Evolutionary conservation across 2,888 invertebrate species (phyloP).

Genomic region (Rhagonycha lutea): DNA sequence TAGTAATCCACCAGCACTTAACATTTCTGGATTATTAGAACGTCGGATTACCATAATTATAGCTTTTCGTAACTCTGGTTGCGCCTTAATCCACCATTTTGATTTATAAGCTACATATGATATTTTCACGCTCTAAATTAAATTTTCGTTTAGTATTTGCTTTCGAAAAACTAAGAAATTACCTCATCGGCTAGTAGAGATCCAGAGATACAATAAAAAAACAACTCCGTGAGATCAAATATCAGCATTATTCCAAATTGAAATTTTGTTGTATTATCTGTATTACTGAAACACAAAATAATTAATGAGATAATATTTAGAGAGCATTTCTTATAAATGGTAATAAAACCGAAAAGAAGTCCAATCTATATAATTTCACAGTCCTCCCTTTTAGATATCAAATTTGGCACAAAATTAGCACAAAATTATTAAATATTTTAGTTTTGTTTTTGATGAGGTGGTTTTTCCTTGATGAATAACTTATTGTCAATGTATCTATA

Average conservation of each 20-base stretch:
- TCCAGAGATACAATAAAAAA: background rate
- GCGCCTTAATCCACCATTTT: background rate
- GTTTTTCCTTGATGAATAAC: no score
- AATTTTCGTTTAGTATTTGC: background rate
- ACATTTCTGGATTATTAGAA: background rate
- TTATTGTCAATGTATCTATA: no score
- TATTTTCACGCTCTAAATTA: background rate
- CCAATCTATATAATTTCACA: no score
- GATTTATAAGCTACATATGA: background rate
- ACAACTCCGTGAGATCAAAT: background rate
- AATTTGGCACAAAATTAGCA: no score
- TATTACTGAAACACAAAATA: background rate
- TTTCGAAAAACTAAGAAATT: background rate
- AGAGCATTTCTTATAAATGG: no score
- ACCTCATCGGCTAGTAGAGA: background rate
- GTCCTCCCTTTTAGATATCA: no score
- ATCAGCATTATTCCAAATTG: background rate
- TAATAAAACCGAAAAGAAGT: no score
- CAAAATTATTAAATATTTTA: no score
- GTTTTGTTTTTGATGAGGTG: no score
- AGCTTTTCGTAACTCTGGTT: background rate
- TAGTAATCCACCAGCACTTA: constrained; percentile 1
- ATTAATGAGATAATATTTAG: no score
- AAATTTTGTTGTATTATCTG: background rate
- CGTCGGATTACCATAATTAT: background rate